Conservation (phyloP, 2,113 vertebrate species). For the Neopipo cinnamomea region DNA sequence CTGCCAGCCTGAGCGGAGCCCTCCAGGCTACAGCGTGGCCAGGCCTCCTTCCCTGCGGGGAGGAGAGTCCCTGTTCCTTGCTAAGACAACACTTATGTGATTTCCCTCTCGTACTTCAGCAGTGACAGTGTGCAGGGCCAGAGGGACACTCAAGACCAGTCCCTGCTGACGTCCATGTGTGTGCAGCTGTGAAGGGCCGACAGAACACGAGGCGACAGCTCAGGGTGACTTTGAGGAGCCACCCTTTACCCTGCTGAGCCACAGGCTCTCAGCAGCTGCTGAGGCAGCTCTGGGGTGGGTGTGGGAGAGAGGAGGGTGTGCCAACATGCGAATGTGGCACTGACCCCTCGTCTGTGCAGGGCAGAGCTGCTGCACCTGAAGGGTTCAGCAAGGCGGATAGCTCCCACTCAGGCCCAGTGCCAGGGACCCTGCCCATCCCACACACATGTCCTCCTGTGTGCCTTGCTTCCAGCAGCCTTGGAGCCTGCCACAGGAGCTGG, state of each 20-base stretch:
- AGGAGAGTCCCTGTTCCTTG: not conserved
- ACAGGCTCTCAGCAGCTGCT: not conserved
- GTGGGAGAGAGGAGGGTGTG: not conserved
- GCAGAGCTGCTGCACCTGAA: accelerated
- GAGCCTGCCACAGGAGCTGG: not conserved
- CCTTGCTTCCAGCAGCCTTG: accelerated
- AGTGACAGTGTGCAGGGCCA: accelerated
- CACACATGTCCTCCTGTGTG: accelerated
- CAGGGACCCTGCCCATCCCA: not conserved
- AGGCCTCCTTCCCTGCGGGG: not conserved
- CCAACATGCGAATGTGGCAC: accelerated
- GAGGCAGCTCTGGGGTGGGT: accelerated
- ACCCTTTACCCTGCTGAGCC: not conserved
- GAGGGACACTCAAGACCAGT: not conserved
- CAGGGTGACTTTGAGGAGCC: not conserved
- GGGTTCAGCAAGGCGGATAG: not conserved
- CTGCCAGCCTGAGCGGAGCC: not conserved
- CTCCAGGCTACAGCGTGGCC: accelerated
- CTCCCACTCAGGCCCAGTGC: not conserved
- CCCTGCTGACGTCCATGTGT: not conserved
- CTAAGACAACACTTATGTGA: accelerated
- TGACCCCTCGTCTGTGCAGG: accelerated
- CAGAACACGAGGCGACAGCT: accelerated
- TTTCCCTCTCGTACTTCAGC: not conserved
- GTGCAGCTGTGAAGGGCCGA: accelerated